Base-by-base conservation (phyloP, 53 echinoderm and acorn worm species). In the Holothuria scabra region DNA sequence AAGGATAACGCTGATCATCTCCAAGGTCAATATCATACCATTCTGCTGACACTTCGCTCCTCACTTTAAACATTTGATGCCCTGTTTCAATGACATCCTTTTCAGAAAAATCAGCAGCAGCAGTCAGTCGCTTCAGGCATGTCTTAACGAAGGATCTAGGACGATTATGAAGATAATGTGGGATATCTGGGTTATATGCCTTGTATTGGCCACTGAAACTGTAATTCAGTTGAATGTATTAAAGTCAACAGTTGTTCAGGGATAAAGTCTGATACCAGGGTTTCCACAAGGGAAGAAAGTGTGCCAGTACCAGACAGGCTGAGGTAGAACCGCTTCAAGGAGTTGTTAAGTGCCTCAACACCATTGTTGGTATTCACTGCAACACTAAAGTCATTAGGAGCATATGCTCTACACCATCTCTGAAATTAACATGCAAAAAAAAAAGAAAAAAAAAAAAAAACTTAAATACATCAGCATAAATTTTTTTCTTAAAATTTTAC, bases 321-420 rank as follows among this genome's bases (percentile, higher is more conserved):
- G 12, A 64, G 23, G 65, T 64, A 64, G 18, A 64, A 64, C 12
- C 65, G 24, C 23, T 64, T 64, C 2, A 64, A n/a, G 3, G 65
- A 4, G 22, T 64, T 64, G 65, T 64, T 64, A 12, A 64, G 65
- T 14, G 65, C 65, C 22, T 64, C 65, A 64, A 64, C n/a, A 19
- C 65, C 65, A 11, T 64, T 64, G 65, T 64, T 64, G 29, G 65
- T 64, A 10, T 64, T 64, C 18, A 64, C 65, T 20, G 65, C 65
- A 64, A 64, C 23, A n/a, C 65, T 28, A 30, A 64, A 64, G 23
- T 64, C 22, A 12, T 64, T 30, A 28, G 65, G 65, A 12, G 19
- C 65, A 64, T 64, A 64, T n/a, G 65, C 65, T 64, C 65, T 64
- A 64, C 65, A 64, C 65, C 65, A 64, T 64, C 65, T 64, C 65